Evolutionary conservation across 64 coral and sea anemone genomes (phyloP).

Genomic region (Trachythela sp.): DNA sequence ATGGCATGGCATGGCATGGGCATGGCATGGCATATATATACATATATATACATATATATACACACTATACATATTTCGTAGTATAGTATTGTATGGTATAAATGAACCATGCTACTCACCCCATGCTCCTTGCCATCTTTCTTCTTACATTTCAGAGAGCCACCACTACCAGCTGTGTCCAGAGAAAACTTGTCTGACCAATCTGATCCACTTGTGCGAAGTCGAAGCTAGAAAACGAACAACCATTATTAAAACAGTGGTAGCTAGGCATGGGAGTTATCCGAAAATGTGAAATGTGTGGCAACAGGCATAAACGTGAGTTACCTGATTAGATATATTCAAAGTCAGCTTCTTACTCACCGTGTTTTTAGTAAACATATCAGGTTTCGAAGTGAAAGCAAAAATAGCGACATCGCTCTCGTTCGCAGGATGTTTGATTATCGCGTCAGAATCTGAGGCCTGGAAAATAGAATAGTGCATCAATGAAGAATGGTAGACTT

Average conservation of each 20-base stretch:
- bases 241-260: too few species aligned
- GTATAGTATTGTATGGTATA: too few species aligned
- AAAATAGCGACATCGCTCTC: conserved; percentile 74
- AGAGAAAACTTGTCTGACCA: conserved; percentile 93
- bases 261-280: too few species aligned
- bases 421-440: conserved; percentile 62
- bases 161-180: conserved; percentile 86
- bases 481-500: not conserved
- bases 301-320: too few species aligned
- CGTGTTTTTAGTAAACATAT: conserved; percentile 81
- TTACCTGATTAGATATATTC: too few species aligned
- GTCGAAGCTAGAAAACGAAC: conserved; percentile 47
- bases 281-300: too few species aligned
- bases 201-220: conserved; percentile 53
- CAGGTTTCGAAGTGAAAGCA: conserved; percentile 72
- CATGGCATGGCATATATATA: too few species aligned
- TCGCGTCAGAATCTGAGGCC: conserved; percentile 76
- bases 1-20: too few species aligned
- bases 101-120: conserved; percentile 23
- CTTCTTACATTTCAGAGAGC: conserved; percentile 61
- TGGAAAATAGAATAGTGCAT: not conserved
- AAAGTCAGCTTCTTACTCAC: too few species aligned
- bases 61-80: too few species aligned
- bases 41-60: too few species aligned
- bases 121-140: conserved; percentile 57